Evolutionary conservation across 1,140 invertebrate species (phyloP), one percentile per base, ranked within the genome.

Genomic region (Latrodectus geometricus): DNA sequence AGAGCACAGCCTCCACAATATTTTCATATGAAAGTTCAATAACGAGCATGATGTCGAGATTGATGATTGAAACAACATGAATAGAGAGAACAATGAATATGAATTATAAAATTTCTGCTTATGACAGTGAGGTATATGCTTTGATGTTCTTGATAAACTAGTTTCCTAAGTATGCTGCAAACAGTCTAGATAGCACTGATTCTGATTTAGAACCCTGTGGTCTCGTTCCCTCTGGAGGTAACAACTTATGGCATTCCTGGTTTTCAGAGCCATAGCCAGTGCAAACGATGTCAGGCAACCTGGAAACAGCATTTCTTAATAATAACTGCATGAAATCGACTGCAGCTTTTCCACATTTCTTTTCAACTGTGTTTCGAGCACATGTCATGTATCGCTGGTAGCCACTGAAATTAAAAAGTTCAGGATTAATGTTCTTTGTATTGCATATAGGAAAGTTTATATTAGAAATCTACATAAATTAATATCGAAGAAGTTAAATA

Each of bases 301-400:
- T 75, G 4, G 89, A 90, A 0, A 88, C 81, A n/a, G 89, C 89
- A 76, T 89, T 90, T 83, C 85, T 84, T 23, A 90, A 49, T 17
- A 90, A 35, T n/a, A 89, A 23, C 12, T 89, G 87, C 88, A 88
- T 88, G 81, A 88, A 89, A 17, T 87, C 88, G 12, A 89, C 88
- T 0, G 89, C 89, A 50, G 89, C 89, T 79, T 89, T 89, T 14
- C 89, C 89, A 74, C 89, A 90, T 74, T 90, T 89, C n/a, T 87
- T 87, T 80, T 89, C 89, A 3, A 90, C 89, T 2, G 88, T 78
- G 17, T 48, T 84, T 65, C 88, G 86, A n/a, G 88, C 88, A 79
- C 89, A 90, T 9, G 72, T 50, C 56, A 88, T 86, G 54, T 89
- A 83, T 12, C 85, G 48, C 73, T 88, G 84, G 48, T 87, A 88